Conservation (phyloP, 2,797 vertebrate genomes). For the Pristis pectinata region DNA sequence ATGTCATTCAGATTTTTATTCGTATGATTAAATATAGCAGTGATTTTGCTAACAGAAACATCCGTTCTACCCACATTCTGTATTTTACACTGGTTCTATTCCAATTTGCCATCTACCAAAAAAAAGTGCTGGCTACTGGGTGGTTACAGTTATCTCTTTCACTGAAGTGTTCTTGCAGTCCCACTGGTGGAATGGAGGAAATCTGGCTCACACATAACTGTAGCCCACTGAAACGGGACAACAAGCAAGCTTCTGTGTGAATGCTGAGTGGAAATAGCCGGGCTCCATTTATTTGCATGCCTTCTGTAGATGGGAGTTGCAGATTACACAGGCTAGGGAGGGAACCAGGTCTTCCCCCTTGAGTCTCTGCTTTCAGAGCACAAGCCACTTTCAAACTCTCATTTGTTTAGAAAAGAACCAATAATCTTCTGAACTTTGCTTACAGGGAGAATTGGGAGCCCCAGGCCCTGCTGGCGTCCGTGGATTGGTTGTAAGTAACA, state of each 20-base stretch:
- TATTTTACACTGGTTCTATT: background rate
- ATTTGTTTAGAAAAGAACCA: slow-evolving; percentile 57
- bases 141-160: background rate
- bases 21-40: slow-evolving; percentile 17
- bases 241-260: slow-evolving; percentile 54
- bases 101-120: background rate
- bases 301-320: slow-evolving; percentile 42
- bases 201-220: slow-evolving; percentile 50
- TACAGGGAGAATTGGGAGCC: slow-evolving; percentile 84
- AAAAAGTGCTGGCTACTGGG: background rate
- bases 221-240: slow-evolving; percentile 48
- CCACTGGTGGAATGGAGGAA: slow-evolving; percentile 51
- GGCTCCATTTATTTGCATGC: slow-evolving; percentile 45
- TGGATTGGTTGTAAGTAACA: slow-evolving; percentile 88
- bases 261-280: slow-evolving; percentile 43
- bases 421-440: slow-evolving; percentile 57
- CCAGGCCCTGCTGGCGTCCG: slow-evolving; percentile 85
- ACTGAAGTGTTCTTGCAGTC: slow-evolving; percentile 43
- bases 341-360: slow-evolving; percentile 47
- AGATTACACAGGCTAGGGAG: slow-evolving; percentile 44
- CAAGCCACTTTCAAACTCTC: slow-evolving; percentile 57
- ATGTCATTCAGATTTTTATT: slow-evolving; percentile 1
- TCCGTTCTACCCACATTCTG: background rate
- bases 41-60: slow-evolving; percentile 26
- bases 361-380: slow-evolving; percentile 50